Percentiles rank a stretch among this genome's conserved stretches.
These are phyloP conservation scores for Amiota minor DNA, from an alignment of 2,888 invertebrate genomes.

Conservation along the genomic window DNA sequence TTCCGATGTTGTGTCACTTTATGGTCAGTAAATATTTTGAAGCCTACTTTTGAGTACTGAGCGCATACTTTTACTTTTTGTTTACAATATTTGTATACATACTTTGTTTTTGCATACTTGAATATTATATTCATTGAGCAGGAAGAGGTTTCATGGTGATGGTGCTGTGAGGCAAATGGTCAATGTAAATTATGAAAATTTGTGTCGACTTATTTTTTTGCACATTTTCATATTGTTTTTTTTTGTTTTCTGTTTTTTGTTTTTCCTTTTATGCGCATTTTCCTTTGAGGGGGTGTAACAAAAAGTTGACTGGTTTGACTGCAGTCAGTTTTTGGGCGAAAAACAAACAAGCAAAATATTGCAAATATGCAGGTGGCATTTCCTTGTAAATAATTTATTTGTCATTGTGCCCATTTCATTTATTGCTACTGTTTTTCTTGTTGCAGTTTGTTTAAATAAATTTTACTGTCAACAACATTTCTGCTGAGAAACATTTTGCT, in stretches of 20 bases:
- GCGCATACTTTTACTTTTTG: constrained; percentile 49
- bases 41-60: constrained; percentile 53
- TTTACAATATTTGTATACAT: constrained; percentile 43
- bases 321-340: background rate
- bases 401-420: constrained; percentile 38
- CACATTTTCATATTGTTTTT: no score
- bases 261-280: no score
- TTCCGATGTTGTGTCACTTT: constrained; percentile 63
- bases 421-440: constrained; percentile 28
- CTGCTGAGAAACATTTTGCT: no score
- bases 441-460: constrained; percentile 36
- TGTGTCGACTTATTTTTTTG: constrained; percentile 3
- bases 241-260: no score
- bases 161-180: background rate
- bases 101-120: constrained; percentile 45
- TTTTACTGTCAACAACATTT: constrained; percentile 43
- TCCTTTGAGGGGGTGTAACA: no score
- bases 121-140: background rate
- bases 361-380: constrained; percentile 31
- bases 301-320: constrained; percentile 3
- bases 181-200: constrained; percentile 57
- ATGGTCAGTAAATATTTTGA: constrained; percentile 57
- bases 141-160: background rate
- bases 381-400: constrained; percentile 63
- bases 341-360: background rate